These are phyloP conservation scores for Liasis olivaceus DNA, from an alignment of 2,797 vertebrate genomes.

Conservation along the genomic window DNA sequence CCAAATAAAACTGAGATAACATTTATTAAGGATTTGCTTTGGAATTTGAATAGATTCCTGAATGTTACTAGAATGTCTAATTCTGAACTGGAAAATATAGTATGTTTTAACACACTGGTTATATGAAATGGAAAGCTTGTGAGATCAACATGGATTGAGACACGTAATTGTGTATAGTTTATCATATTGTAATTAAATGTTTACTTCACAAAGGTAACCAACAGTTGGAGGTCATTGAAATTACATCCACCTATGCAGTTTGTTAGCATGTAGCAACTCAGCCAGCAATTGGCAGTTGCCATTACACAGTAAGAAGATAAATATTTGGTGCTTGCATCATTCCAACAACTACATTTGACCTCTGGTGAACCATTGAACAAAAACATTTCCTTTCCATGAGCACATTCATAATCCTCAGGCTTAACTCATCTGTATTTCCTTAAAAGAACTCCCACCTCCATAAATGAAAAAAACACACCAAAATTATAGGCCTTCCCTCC, in stretches of 20 bases:
- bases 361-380: background rate
- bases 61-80: background rate
- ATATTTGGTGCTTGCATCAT: background rate
- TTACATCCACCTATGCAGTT: background rate
- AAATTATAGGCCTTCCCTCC: background rate
- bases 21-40: background rate
- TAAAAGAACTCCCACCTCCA: background rate
- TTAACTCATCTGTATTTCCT: background rate
- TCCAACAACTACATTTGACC: background rate
- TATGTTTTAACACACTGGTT: background rate
- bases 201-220: background rate
- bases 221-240: background rate
- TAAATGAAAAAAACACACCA: background rate
- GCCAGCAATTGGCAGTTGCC: background rate
- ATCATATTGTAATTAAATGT: background rate
- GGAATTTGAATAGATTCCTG: constrained; percentile 3
- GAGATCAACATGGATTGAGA: background rate
- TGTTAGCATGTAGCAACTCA: background rate
- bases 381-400: background rate
- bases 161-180: background rate
- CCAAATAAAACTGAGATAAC: constrained; percentile 12
- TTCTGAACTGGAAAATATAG: background rate
- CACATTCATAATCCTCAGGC: background rate
- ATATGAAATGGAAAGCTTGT: background rate
- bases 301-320: background rate